Base-by-base conservation (phyloP, 2,888 invertebrate species). In the Halictus ligatus region DNA sequence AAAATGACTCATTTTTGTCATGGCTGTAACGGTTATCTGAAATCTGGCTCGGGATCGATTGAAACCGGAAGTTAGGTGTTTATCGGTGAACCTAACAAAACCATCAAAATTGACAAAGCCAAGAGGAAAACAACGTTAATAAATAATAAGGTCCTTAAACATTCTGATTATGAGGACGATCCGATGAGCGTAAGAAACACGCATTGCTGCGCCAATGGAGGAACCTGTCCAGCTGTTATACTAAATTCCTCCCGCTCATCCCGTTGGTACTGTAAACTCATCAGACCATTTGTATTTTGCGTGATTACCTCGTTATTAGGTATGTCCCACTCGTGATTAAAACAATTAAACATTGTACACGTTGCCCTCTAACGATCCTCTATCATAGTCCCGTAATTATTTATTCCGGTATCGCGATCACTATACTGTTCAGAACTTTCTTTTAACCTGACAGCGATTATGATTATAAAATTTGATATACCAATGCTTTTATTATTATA, bases 231-330 rank as follows among this genome's bases (percentile, higher is more conserved):
- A 69, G 80, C 80, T 64, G 87, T 81, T 46, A 74, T 87, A 71
- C 77, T 83, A 18, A 91, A 88, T 87, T 83, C 81, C 64, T 86
- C 89, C 72, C 89, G 80, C 58, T 86, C 85, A 75, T 75, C 83
- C 64, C 83, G 91, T 71, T 93, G 93, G 92, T 93, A 91, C 80
- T 91, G 85, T 84, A 93, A 91, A 88, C 82, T 92, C 83, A 50
- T 94, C 77, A 94, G 93, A 88, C 92, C 94, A 50, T 78, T 94
- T 50, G 91, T 92, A 43, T 94, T 93, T 80, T 92, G 94, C 83
- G 75, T 94, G 43, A 90, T 95, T 25, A 94, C 94, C 8, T 92
- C 94, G 73, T 86, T 94, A 81, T 85, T 95, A 76, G 94, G 95
- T 95, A 89, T 75, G 83, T 76, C 7, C 43, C 10, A n/a, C 12